phyloP scores from a whole-genome alignment of 2,797 vertebrate genomes.

The Apodemus agrarius region DNA sequence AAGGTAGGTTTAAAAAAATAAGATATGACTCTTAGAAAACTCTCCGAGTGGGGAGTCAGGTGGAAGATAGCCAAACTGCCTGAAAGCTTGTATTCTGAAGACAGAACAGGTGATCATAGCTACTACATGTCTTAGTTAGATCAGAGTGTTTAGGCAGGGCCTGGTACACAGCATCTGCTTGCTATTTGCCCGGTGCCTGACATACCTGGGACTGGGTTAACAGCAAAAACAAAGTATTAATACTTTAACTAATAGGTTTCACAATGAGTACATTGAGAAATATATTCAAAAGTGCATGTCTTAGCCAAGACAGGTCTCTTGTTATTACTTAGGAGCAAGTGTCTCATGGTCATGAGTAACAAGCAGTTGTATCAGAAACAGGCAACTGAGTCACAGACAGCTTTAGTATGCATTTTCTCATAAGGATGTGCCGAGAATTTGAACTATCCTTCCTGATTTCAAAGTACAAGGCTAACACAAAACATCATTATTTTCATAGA shows the following conservation, averaged over 20 bases:
- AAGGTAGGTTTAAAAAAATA: neutral
- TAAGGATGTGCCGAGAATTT: accelerated
- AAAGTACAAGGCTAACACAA: accelerated
- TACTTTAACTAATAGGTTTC: neutral
- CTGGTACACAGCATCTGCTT: accelerated
- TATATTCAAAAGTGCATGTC: neutral
- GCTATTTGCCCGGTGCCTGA: neutral
- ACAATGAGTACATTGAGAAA: neutral
- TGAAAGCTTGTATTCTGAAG: neutral
- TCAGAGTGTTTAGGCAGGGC: neutral
- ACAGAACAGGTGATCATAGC: neutral
- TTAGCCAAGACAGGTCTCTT: neutral
- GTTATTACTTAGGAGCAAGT: accelerated
- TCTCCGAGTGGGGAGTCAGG: neutral
- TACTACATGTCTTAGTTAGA: accelerated
- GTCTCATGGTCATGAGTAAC: accelerated
- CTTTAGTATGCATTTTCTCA: neutral
- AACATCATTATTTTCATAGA: accelerated
- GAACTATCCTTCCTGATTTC: accelerated
- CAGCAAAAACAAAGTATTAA: neutral
- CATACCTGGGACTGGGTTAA: neutral
- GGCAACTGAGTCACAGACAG: neutral
- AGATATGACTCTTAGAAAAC: neutral
- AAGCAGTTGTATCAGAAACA: neutral
- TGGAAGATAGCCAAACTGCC: neutral